A percentile compares a stretch with the other conserved stretches of the same genome.
Conservation (phyloP, 2,113 vertebrate genomes). For the Nestor notabilis region DNA sequence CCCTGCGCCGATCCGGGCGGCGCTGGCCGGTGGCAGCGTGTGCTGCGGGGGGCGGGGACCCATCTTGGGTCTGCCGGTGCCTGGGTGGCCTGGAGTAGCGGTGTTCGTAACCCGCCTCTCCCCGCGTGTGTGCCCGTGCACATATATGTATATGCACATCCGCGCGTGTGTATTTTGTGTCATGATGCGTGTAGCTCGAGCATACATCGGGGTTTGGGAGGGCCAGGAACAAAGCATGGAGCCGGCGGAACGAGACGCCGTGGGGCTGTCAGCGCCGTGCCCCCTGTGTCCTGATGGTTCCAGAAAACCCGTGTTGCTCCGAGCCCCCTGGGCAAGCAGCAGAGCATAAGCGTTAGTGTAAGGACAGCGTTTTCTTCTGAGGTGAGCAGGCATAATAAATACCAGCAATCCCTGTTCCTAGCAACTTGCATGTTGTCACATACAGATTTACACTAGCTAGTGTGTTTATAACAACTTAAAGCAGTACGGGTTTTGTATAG, state of each 20-base stretch:
- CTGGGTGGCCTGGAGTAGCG: not conserved
- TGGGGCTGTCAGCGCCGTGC: not conserved
- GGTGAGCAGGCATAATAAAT: not conserved
- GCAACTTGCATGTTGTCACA: rapidly evolving
- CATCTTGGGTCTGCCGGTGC: rapidly evolving
- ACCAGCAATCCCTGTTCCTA: not conserved
- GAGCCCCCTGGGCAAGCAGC: not conserved
- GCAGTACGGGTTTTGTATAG: rapidly evolving
- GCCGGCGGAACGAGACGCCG: rapidly evolving
- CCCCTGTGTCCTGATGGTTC: not conserved
- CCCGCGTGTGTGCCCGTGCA: rapidly evolving
- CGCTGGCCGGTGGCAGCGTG: not conserved
- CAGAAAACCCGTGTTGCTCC: not conserved
- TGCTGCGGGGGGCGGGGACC: not conserved
- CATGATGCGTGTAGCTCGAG: rapidly evolving
- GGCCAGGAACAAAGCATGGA: rapidly evolving
- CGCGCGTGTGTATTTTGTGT: rapidly evolving
- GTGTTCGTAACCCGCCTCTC: not conserved
- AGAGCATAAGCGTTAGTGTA: not conserved
- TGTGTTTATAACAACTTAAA: not conserved
- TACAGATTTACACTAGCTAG: rapidly evolving
- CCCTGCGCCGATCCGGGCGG: not conserved
- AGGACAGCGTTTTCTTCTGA: not conserved
- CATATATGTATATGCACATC: rapidly evolving
- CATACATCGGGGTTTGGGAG: not conserved